A percentile compares a stretch with the other conserved stretches of the same genome.
Evolutionary conservation across 37 sponge, comb jelly and placozoan species (phyloP).

Genomic region (Theonella swinhoei): DNA sequence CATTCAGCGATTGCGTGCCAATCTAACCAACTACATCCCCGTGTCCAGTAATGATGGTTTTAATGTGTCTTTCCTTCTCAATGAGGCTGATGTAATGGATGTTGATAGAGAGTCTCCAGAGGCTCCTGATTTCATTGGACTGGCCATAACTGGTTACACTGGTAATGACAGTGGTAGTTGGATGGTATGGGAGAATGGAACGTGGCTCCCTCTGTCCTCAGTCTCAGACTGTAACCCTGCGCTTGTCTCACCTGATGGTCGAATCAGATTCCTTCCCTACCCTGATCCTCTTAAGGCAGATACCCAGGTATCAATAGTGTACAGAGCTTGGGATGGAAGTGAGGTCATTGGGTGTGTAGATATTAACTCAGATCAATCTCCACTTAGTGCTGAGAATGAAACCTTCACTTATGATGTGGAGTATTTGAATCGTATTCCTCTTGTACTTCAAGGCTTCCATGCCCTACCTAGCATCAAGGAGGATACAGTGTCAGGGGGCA

Average conservation of each 20-base stretch:
- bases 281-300: not conserved
- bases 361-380: not conserved
- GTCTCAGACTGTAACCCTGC: slow-evolving; percentile 38
- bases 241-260: slow-evolving; percentile 8
- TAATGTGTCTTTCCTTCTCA: slow-evolving; percentile 36
- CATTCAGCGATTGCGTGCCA: not conserved
- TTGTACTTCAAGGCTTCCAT: not conserved
- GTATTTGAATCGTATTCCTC: slow-evolving; percentile 71
- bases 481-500: slow-evolving; percentile 16
- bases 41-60: slow-evolving; percentile 42
- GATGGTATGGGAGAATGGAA: slow-evolving; percentile 39
- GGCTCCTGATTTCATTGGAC: slow-evolving; percentile 51
- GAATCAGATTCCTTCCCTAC: slow-evolving; percentile 41
- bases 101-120: slow-evolving; percentile 35
- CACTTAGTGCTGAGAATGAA: slow-evolving; percentile 24
- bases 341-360: not conserved
- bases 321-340: slow-evolving; percentile 73
- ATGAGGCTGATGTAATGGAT: slow-evolving; percentile 45
- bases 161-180: slow-evolving; percentile 42
- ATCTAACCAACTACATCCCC: slow-evolving; percentile 52
- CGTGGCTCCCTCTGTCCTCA: slow-evolving; percentile 26
- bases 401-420: slow-evolving; percentile 40
- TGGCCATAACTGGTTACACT: slow-evolving; percentile 26
- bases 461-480: slow-evolving; percentile 42
- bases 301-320: slow-evolving; percentile 32